Base-by-base conservation (phyloP, 2,113 vertebrate genomes). In the Poeciliopsis retropinna region DNA sequence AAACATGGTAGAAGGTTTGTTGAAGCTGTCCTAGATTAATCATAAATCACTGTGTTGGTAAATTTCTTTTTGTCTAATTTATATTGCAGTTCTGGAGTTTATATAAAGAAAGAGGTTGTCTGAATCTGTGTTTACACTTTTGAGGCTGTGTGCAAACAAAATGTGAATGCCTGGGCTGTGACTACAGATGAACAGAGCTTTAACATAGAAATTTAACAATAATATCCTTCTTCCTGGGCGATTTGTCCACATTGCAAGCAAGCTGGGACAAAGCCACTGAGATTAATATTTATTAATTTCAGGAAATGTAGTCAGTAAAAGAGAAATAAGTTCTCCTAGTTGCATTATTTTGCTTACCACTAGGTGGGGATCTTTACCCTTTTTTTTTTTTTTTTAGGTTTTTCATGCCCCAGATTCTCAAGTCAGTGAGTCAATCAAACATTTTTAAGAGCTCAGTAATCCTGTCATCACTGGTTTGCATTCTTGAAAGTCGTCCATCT, bases 361-460 rank as follows among this genome's bases (percentile, higher is more conserved):
- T 88, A 89, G 90, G 73, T 88, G 90, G 90, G 0, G 80, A 39
- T 78, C 64, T 88, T 81, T n/a, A 37, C 67, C 54, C 4, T 31
- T 4, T 1, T 68, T 31, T 31, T 4, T 1, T 68, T 64, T 37
- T 29, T 72, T 70, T 47, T 32, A 34, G 3, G 28, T 28, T 14
- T 12, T n/a, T 54, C 22, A 9, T 57, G 22, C 51, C 51, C 51
- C 51, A 57, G 51, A n/a, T 57, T n/a, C 25, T 57, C 22, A 57
- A 3, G 51, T n/a, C 17, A 57, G 2, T 57, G 51, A 57, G n/a
- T n/a, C 25, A 9, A n/a, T 75, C 15, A 44, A 9, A 27, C 37
- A 10, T 31, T 32, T 64, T 25, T 19, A 32, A 34, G 32, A 25
- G 22, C 63, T 11, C 31, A 34, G 31, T 64, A 29, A 64, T 64